Conservation (phyloP, 1,140 invertebrate species). For the Diploscapter pachys region DNA sequence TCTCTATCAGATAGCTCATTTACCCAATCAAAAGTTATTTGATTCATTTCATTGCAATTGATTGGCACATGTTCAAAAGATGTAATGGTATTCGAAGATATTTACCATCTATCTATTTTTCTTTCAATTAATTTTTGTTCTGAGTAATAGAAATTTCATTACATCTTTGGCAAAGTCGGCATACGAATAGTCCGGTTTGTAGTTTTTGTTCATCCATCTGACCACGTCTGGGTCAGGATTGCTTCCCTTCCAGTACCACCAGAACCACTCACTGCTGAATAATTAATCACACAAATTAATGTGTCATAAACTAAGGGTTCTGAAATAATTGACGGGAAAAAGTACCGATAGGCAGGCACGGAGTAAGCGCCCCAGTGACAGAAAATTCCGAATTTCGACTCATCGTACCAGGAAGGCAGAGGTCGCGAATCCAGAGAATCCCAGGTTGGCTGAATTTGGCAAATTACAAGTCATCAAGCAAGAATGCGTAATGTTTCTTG, state of each 20-base stretch:
- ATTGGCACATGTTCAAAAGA: no score
- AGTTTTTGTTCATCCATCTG: constrained; percentile 71
- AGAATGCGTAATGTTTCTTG: no score
- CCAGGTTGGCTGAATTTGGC: constrained; percentile 67
- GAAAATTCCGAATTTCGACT: constrained; percentile 85
- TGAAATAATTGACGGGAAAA: not conserved
- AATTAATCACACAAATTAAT: not conserved
- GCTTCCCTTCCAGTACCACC: constrained; percentile 54
- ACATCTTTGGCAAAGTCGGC: constrained; percentile 72
- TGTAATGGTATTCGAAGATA: no score
- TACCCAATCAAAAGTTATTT: no score
- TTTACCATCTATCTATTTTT: no score
- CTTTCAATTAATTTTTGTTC: no score
- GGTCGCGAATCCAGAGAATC: constrained; percentile 76
- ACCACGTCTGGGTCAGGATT: constrained; percentile 36
- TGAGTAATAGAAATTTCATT: not conserved
- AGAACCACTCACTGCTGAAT: constrained; percentile 74
- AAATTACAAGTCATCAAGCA: no score
- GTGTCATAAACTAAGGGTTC: not conserved
- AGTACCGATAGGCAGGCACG: constrained; percentile 71
- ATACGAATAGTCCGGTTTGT: constrained; percentile 76
- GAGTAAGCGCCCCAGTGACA: constrained; percentile 88
- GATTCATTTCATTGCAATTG: no score
- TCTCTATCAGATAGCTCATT: no score
- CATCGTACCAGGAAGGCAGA: constrained; percentile 80